Evolutionary conservation across 2,113 vertebrate genomes (phyloP).

Genomic region (Peromyscus leucopus): DNA sequence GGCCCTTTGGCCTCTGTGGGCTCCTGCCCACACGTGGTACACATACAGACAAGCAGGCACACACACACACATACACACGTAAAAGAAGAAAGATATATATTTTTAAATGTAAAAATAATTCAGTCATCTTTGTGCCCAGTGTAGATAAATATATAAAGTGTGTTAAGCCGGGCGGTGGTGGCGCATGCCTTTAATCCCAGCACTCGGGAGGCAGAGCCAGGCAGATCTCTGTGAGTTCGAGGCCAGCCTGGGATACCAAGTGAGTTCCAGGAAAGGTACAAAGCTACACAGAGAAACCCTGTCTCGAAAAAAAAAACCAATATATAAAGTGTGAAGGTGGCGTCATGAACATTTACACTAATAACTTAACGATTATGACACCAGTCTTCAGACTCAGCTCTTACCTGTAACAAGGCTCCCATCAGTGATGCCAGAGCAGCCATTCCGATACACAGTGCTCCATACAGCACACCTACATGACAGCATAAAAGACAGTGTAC

Average conservation of each 20-base stretch:
- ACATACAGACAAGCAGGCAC: background rate
- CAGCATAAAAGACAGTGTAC: background rate
- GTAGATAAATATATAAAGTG: background rate
- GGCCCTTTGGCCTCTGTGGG: background rate
- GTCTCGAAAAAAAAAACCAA: too few species aligned
- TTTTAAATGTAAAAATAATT: background rate
- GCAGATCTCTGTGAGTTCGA: too few species aligned
- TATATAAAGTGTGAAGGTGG: background rate
- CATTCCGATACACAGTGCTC: conserved; percentile 95
- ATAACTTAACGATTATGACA: background rate
- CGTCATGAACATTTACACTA: background rate
- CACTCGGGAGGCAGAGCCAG: too few species aligned
- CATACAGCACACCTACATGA: conserved; percentile 93
- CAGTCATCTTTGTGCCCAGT: background rate
- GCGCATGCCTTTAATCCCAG: too few species aligned
- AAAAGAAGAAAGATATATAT: background rate
- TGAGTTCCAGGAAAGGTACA: too few species aligned
- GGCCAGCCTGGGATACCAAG: too few species aligned
- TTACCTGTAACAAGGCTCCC: conserved; percentile 95
- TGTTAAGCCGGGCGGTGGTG: too few species aligned
- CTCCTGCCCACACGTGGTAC: too few species aligned
- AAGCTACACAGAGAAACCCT: too few species aligned
- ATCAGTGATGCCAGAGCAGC: conserved; percentile 94
- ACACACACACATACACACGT: too few species aligned
- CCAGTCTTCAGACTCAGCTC: background rate